Conservation (phyloP, 2,888 invertebrate species). For the Gymnoscelis rufifasciata region DNA sequence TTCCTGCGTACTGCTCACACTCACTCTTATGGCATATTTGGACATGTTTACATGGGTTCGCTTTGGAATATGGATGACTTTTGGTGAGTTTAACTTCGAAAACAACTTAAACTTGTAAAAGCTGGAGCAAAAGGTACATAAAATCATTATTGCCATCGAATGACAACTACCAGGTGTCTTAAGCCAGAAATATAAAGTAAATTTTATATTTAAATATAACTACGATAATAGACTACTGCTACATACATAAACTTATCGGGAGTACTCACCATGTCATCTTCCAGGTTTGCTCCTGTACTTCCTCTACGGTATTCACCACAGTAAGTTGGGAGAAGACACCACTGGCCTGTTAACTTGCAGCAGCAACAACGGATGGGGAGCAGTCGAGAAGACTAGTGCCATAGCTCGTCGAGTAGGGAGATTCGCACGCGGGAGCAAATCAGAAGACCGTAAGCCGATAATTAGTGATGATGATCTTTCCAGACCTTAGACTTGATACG, state of each 20-base stretch:
- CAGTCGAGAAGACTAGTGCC: conserved; percentile 67
- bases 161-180: no score
- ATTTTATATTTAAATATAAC: no score
- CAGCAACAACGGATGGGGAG: conserved; percentile 64
- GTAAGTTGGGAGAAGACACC: conserved; percentile 85
- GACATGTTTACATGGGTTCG: conserved; percentile 90
- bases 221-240: no score
- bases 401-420: conserved; percentile 62
- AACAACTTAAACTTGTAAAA: no score
- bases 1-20: conserved; percentile 88
- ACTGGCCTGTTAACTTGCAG: conserved; percentile 64
- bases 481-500: conserved; percentile 38
- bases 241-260: no score
- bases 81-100: conserved; percentile 85
- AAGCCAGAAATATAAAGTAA: no score
- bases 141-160: no score
- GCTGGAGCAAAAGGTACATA: no score
- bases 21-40: conserved; percentile 90
- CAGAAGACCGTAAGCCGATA: conserved; percentile 69
- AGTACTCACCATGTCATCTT: conserved; percentile 29
- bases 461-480: conserved; percentile 68
- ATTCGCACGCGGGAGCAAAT: conserved; percentile 56
- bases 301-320: conserved; percentile 91
- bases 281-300: conserved; percentile 89
- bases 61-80: conserved; percentile 91